Conservation (phyloP, 2,888 invertebrate genomes). For the Pediacus dermestoides region DNA sequence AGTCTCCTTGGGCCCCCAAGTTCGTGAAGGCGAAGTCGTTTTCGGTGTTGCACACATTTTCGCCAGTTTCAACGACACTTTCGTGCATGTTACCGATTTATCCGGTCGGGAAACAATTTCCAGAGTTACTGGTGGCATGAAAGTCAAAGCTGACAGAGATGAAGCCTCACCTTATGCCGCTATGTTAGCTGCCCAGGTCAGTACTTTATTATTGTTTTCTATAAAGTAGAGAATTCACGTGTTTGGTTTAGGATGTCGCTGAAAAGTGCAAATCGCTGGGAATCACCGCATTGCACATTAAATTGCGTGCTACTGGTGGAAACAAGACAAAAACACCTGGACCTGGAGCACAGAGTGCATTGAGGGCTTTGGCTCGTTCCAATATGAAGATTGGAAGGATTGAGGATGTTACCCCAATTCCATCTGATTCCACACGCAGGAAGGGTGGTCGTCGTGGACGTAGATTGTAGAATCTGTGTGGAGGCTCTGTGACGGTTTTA, state of each 20-base stretch:
- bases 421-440: constrained; percentile 97
- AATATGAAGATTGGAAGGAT: constrained; percentile 99
- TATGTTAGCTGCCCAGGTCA: constrained; percentile 99
- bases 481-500: constrained; percentile 18
- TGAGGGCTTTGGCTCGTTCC: constrained; percentile 95
- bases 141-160: constrained; percentile 99
- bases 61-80: constrained; percentile 99
- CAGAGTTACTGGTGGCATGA: constrained; percentile 98
- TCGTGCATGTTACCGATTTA: constrained; percentile 98
- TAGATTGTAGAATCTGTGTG: constrained; percentile 75
- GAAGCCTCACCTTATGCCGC: constrained; percentile 99
- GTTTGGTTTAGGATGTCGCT: constrained; percentile 77
- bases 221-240: not conserved
- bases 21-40: constrained; percentile 94
- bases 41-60: constrained; percentile 99
- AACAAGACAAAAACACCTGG: constrained; percentile 98
- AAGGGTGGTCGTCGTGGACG: constrained; percentile 99
- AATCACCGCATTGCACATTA: constrained; percentile 97
- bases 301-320: constrained; percentile 96
- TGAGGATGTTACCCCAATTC: constrained; percentile 99
- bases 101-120: constrained; percentile 95
- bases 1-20: constrained; percentile 92
- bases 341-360: constrained; percentile 97
- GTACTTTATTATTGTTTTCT: constrained; percentile 17
- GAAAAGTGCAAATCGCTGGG: constrained; percentile 97